Evolutionary conservation across 2,888 invertebrate genomes (phyloP).

Genomic region (Cabera pusaria): DNA sequence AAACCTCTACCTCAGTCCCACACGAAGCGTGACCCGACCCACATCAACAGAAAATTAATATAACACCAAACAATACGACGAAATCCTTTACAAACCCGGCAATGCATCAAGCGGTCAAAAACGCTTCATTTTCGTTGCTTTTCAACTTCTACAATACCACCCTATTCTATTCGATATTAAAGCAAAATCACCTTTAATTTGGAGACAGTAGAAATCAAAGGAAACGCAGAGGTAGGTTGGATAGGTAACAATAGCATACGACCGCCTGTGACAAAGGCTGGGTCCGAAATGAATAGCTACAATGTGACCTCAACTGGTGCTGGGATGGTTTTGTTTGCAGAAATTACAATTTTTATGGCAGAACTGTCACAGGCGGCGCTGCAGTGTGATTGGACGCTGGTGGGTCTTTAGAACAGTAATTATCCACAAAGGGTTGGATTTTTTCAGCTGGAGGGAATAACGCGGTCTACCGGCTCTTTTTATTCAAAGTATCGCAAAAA

Average conservation of each 20-base stretch:
- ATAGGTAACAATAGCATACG: constrained; percentile 30
- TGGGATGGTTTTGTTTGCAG: constrained; percentile 32
- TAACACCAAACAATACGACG: constrained; percentile 47
- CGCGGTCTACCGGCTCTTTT: no score
- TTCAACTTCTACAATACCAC: constrained; percentile 34
- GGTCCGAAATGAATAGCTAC: constrained; percentile 34
- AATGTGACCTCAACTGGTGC: constrained; percentile 30
- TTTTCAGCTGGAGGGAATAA: no score
- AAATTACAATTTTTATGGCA: constrained; percentile 30
- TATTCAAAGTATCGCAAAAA: no score
- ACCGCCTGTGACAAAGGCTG: constrained; percentile 31
- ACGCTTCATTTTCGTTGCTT: constrained; percentile 58
- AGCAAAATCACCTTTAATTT: constrained; percentile 26
- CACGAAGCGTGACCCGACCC: constrained; percentile 37
- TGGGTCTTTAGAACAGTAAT: constrained; percentile 1
- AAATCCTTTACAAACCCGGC: constrained; percentile 44
- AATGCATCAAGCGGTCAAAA: constrained; percentile 55
- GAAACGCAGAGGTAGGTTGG: constrained; percentile 18
- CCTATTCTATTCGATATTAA: not conserved
- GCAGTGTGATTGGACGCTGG: constrained; percentile 7
- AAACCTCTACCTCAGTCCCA: constrained; percentile 13
- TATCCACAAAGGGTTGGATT: not conserved
- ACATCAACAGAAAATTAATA: constrained; percentile 57
- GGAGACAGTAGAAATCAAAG: constrained; percentile 6
- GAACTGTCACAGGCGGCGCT: constrained; percentile 24